Conservation (phyloP, 2,888 invertebrate species). For the Teinopalpus imperialis region DNA sequence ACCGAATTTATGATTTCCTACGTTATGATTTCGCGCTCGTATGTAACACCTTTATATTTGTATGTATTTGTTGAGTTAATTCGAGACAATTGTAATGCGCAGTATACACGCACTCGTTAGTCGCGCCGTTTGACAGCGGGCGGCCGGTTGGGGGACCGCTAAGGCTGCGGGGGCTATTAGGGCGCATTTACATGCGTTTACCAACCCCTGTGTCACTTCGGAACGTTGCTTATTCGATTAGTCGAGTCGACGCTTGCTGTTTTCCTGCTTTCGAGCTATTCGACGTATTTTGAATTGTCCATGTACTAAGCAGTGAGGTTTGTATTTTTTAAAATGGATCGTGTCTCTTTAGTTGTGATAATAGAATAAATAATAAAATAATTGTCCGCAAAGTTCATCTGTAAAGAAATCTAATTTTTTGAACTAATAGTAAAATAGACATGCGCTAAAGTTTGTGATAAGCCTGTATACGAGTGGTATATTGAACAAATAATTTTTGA, state of each 20-base stretch:
- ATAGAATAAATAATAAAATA: no score
- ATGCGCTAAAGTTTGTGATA: no score
- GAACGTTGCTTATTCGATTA: conserved; percentile 24
- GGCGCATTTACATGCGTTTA: conserved; percentile 53
- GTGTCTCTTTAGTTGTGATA: no score
- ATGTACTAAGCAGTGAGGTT: no score
- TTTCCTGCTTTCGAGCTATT: conserved; percentile 4
- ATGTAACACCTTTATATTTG: conserved; percentile 11
- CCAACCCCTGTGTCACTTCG: conserved; percentile 27
- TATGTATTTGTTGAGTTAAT: conserved; percentile 21
- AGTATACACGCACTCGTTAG: conserved; percentile 24
- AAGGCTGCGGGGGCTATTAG: conserved; percentile 39
- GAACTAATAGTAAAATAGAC: no score
- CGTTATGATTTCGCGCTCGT: not conserved
- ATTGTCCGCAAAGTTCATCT: no score
- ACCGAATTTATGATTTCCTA: not conserved
- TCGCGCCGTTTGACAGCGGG: conserved; percentile 13
- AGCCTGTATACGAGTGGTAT: no score
- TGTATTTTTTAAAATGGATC: no score
- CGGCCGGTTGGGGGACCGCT: conserved; percentile 4
- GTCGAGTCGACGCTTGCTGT: conserved; percentile 18
- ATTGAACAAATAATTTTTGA: no score
- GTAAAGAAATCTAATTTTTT: no score
- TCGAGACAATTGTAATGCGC: conserved; percentile 25
- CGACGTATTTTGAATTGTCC: no score